Evolutionary conservation across 2,113 vertebrate genomes (phyloP).

Genomic region (Pollachius pollachius): DNA sequence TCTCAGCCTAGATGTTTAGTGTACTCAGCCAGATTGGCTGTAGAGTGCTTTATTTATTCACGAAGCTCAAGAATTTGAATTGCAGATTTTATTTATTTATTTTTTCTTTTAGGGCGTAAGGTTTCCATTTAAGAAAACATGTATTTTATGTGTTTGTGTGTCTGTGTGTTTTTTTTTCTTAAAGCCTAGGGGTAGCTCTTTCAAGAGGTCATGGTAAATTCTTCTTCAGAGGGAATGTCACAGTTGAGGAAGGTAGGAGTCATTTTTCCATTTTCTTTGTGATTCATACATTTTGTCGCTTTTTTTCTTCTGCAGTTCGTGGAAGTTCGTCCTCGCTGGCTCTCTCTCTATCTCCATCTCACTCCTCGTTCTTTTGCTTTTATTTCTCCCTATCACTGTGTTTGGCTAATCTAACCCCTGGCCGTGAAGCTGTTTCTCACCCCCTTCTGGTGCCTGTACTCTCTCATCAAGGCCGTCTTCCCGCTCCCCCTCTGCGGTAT

Average conservation of each 20-base stretch:
- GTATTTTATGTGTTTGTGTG: too few species aligned
- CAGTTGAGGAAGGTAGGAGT: conserved; percentile 91
- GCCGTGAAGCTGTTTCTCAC: neutral
- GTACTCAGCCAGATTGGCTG: too few species aligned
- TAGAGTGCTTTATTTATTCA: too few species aligned
- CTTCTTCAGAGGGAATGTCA: conserved; percentile 95
- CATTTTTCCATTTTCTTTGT: neutral
- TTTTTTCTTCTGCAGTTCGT: neutral
- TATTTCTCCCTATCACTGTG: neutral
- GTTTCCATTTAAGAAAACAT: too few species aligned
- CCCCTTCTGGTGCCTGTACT: neutral
- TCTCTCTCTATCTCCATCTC: neutral
- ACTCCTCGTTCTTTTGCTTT: neutral
- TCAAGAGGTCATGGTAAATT: conserved; percentile 96
- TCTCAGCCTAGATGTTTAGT: too few species aligned
- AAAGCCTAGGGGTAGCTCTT: conserved; percentile 94
- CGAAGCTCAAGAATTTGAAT: too few species aligned
- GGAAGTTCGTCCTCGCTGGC: neutral
- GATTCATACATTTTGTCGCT: neutral
- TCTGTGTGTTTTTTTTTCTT: conserved; percentile 16
- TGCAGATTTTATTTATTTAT: too few species aligned
- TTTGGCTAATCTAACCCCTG: too few species aligned
- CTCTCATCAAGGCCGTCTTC: conserved; percentile 2
- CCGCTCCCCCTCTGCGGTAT: conserved; percentile 23
- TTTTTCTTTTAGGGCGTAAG: too few species aligned